Conservation (phyloP, 2,113 vertebrate genomes). For the Geococcyx californianus region DNA sequence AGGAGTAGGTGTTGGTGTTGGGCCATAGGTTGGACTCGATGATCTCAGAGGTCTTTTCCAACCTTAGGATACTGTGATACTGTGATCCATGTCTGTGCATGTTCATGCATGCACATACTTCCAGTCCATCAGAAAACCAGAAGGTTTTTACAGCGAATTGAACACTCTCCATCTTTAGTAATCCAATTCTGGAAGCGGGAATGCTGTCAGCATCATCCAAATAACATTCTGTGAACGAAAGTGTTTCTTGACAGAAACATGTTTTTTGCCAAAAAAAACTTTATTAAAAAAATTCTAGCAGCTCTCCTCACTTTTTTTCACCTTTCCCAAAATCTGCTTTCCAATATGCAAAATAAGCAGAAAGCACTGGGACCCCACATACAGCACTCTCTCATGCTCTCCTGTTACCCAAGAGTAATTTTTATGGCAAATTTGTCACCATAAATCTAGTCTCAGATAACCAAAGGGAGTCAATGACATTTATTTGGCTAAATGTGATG, state of each 20-base stretch:
- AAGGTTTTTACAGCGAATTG: neutral
- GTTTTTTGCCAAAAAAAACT: neutral
- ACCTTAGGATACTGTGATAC: no score
- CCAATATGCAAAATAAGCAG: neutral
- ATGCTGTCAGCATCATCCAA: neutral
- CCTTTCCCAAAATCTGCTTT: neutral
- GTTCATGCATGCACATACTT: neutral
- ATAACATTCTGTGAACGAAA: neutral
- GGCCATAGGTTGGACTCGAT: no score
- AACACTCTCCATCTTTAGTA: neutral
- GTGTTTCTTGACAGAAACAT: neutral
- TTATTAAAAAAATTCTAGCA: conserved; percentile 32
- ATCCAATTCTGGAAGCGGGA: neutral
- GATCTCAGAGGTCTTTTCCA: no score
- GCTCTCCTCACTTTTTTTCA: neutral
- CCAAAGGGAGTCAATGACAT: neutral
- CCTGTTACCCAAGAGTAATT: neutral
- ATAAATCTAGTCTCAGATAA: neutral
- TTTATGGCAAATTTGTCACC: neutral
- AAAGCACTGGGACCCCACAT: neutral
- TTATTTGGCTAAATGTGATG: neutral
- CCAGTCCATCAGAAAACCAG: neutral
- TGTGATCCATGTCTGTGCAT: neutral
- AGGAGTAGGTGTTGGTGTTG: no score
- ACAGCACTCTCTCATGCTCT: neutral